Conservation (phyloP, 2,797 vertebrate genomes). For the Percopsis omiscomaycus region DNA sequence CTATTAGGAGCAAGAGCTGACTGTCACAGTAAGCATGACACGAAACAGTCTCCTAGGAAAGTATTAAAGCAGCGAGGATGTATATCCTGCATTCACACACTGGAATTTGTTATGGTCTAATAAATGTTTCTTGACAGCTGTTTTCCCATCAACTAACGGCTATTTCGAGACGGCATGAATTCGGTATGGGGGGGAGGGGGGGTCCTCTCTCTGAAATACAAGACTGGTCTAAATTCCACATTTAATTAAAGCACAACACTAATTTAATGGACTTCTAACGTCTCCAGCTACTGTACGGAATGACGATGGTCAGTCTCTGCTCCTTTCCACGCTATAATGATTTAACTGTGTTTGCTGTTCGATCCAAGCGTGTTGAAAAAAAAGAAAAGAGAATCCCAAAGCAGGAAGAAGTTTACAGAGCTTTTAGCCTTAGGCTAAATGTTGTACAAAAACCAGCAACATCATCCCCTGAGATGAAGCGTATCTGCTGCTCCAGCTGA, state of each 20-base stretch:
- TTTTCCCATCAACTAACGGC: constrained; percentile 13
- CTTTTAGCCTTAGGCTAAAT: constrained; percentile 74
- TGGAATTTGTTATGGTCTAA: constrained; percentile 15
- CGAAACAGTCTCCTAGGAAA: constrained; percentile 1
- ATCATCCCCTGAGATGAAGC: constrained; percentile 75
- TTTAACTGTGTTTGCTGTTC: constrained; percentile 73
- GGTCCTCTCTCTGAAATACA: constrained; percentile 14
- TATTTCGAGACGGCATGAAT: constrained; percentile 22
- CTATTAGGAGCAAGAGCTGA: constrained; percentile 32
- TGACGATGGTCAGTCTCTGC: constrained; percentile 56
- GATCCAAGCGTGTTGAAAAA: constrained; percentile 71
- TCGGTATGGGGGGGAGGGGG: constrained; percentile 6
- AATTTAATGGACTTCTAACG: constrained; percentile 34
- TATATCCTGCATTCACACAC: constrained; percentile 9
- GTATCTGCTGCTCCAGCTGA: constrained; percentile 77
- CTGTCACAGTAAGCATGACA: constrained; percentile 24
- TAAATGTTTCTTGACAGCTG: constrained; percentile 24
- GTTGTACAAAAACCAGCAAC: constrained; percentile 79
- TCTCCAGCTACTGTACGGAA: constrained; percentile 38
- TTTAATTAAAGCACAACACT: constrained; percentile 20
- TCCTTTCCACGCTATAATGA: constrained; percentile 64
- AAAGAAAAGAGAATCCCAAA: constrained; percentile 66
- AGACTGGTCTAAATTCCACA: constrained; percentile 19
- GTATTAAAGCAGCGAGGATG: neutral
- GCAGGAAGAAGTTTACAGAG: constrained; percentile 78